Conservation (phyloP, 2,888 invertebrate genomes). For the Ochlodes sylvanus region DNA sequence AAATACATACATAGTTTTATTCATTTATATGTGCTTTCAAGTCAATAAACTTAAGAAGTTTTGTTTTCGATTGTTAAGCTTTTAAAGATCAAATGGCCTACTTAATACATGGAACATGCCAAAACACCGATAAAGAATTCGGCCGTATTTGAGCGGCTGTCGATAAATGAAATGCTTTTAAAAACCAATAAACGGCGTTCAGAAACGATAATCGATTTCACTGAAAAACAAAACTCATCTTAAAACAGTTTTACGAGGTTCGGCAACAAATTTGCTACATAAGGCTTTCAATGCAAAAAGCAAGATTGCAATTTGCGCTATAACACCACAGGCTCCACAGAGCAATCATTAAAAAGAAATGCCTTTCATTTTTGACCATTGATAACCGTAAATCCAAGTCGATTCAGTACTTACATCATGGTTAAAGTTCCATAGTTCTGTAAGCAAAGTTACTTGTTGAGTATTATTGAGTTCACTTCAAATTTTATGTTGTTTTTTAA, state of each 20-base stretch:
- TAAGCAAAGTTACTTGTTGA: too few species aligned
- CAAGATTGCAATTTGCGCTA: conserved; percentile 16
- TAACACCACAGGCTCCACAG: conserved; percentile 32
- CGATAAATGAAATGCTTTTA: conserved; percentile 35
- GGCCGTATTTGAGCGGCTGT: conserved; percentile 14
- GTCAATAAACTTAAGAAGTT: too few species aligned
- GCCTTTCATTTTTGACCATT: background rate
- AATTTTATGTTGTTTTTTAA: too few species aligned
- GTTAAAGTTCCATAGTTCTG: too few species aligned
- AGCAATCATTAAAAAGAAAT: conserved; percentile 17
- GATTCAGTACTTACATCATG: background rate
- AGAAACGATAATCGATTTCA: conserved; percentile 35
- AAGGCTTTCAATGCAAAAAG: conserved; percentile 24
- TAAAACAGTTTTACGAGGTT: conserved; percentile 37
- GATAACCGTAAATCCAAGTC: background rate
- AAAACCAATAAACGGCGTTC: conserved; percentile 36
- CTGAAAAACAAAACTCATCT: conserved; percentile 29
- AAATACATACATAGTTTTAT: background rate
- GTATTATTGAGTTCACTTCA: too few species aligned
- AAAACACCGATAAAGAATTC: conserved; percentile 25
- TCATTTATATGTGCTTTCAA: too few species aligned
- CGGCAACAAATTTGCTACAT: conserved; percentile 37
- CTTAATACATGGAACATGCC: background rate
- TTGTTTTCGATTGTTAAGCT: background rate
- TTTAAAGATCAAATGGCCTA: background rate